Conservation (phyloP, 2,113 vertebrate species). For the Speoplatyrhinus poulsoni region DNA sequence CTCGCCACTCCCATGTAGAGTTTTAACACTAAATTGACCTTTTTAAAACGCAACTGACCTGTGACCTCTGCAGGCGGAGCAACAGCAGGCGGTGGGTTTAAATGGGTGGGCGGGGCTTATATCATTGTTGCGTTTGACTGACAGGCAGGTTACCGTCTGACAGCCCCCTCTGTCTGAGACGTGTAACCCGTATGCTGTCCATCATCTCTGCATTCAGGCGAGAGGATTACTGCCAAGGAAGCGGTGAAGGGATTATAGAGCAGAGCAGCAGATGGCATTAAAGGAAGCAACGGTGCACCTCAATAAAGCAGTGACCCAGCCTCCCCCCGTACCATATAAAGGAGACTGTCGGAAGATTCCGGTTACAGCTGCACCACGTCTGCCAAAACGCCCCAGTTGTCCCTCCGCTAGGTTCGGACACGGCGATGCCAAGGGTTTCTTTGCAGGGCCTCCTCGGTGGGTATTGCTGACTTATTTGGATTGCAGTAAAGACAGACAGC, state of each 20-base stretch:
- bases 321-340: conserved; percentile 28
- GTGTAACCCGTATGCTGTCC: conserved; percentile 30
- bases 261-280: conserved; percentile 61
- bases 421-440: not conserved
- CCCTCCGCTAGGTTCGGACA: not conserved
- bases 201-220: conserved; percentile 51
- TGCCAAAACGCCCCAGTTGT: not conserved
- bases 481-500: conserved; percentile 9
- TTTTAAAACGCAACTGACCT: too few relatives aligned
- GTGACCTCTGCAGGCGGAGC: too few relatives aligned
- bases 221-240: conserved; percentile 61
- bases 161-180: conserved; percentile 37
- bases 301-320: conserved; percentile 32
- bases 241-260: conserved; percentile 54
- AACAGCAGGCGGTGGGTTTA: not conserved
- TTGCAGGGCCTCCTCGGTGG: not conserved
- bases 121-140: conserved; percentile 4
- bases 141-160: conserved; percentile 28
- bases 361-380: conserved; percentile 9
- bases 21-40: too few relatives aligned
- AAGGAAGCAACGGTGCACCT: conserved; percentile 50
- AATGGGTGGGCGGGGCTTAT: conserved; percentile 6
- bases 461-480: conserved; percentile 31
- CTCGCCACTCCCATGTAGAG: too few relatives aligned
- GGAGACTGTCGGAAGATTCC: conserved; percentile 39